Percentiles rank a stretch among this genome's conserved stretches.
phyloP scores from a whole-genome alignment of 2,888 invertebrate species.

The Ormyrus pomaceus region DNA sequence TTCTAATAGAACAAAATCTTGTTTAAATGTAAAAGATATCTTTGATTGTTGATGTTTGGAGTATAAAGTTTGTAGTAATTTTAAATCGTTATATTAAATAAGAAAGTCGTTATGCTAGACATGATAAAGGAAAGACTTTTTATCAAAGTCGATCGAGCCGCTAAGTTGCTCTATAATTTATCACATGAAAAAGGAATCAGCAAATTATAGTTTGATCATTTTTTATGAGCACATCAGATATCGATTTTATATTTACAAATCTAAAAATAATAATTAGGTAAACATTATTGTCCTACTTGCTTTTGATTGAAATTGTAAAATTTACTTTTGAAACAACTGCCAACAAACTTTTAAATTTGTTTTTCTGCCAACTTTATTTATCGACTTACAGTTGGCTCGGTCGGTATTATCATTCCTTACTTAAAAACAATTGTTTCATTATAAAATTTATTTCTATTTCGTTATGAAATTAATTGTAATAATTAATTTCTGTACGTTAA shows the following conservation, averaged over 20 bases:
- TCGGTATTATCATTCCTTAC: slow-evolving; percentile 26
- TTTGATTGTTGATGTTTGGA: slow-evolving; percentile 33
- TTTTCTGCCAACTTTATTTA: too few species aligned
- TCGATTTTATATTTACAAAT: too few species aligned
- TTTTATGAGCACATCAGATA: too few species aligned
- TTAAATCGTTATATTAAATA: slow-evolving; percentile 33
- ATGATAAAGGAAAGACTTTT: slow-evolving; percentile 18
- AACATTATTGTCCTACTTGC: too few species aligned
- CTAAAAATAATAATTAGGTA: too few species aligned
- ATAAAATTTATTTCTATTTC: neutral
- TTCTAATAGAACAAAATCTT: neutral
- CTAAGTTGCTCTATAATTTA: slow-evolving; percentile 10
- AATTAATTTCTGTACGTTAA: too few species aligned
- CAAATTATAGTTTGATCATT: too few species aligned
- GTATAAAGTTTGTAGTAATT: slow-evolving; percentile 34
- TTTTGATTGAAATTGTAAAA: too few species aligned
- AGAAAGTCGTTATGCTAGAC: slow-evolving; percentile 5
- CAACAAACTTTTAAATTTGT: too few species aligned
- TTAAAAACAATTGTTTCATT: neutral
- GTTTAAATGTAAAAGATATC: slow-evolving; percentile 12
- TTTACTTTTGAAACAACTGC: too few species aligned
- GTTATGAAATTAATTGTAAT: too few species aligned
- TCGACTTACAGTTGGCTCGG: slow-evolving; percentile 14
- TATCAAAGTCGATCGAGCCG: slow-evolving; percentile 32
- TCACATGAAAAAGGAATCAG: too few species aligned